Conservation (phyloP, 1,140 invertebrate species). For the Panonychus citri region DNA sequence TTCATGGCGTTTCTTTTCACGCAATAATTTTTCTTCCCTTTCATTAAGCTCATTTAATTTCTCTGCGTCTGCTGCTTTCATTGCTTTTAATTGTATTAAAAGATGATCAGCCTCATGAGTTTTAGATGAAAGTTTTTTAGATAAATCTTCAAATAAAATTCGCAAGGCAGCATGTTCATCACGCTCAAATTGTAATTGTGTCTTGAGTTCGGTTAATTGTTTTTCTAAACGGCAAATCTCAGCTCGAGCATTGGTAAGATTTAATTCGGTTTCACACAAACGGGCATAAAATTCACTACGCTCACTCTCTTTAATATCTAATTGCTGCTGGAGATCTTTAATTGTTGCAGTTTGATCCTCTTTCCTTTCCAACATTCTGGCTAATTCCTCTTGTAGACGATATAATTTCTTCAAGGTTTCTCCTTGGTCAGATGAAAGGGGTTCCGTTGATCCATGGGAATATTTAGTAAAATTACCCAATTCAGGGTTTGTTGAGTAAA, state of each 20-base stretch:
- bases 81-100: slow-evolving; percentile 52
- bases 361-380: slow-evolving; percentile 58
- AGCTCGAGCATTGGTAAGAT: not conserved
- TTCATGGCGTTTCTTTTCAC: slow-evolving; percentile 51
- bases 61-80: slow-evolving; percentile 79
- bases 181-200: slow-evolving; percentile 38
- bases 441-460: not conserved
- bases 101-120: slow-evolving; percentile 72
- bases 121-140: slow-evolving; percentile 62
- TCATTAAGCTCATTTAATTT: slow-evolving; percentile 84
- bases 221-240: slow-evolving; percentile 6
- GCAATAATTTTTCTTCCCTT: slow-evolving; percentile 28
- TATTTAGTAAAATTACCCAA: slow-evolving; percentile 7
- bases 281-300: not conserved
- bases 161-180: slow-evolving; percentile 88
- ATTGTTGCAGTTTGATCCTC: slow-evolving; percentile 82
- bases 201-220: slow-evolving; percentile 8
- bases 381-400: slow-evolving; percentile 69
- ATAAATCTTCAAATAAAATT: slow-evolving; percentile 59
- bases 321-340: slow-evolving; percentile 57
- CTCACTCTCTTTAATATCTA: slow-evolving; percentile 21
- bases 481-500: slow-evolving; percentile 10
- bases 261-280: slow-evolving; percentile 5
- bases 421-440: not conserved
- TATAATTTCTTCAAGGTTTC: slow-evolving; percentile 46